Evolutionary conservation across 2,888 invertebrate genomes (phyloP), one percentile per base, ranked within the genome.

Genomic region (Epinotia brunnichana): DNA sequence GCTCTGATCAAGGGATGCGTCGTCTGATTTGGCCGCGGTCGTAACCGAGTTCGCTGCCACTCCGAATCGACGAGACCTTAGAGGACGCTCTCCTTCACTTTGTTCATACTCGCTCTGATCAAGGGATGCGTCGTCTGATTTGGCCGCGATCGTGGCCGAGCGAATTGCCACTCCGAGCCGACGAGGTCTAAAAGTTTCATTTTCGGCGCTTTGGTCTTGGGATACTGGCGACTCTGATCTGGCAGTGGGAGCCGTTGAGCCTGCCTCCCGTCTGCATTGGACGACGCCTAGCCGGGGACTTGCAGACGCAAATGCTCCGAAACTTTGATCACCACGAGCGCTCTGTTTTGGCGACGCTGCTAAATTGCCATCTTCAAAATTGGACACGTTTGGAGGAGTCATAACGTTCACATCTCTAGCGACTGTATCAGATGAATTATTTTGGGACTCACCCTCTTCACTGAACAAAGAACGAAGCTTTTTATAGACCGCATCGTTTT

Each of bases 401-500:
- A 48, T 62, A 15, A 48, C 48, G n/a, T 48, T 48, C 29, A 62
- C 4, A 29, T 29, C n/a, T 29, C 11, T 29, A 48, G 48, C 11
- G 48, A 48, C 24, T n/a, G 62, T 48, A 24, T 62, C 62, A 4
- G 48, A 21, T 17, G 61, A 10, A 17, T n/a, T 48, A 48, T 48
- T 48, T 48, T 7, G 1, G 48, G 48, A 48, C n/a, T 51, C 62
- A n/a, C 48, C 48, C 21, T 21, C 24, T 7, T 17, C 62, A 62
- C 51, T 48, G 29, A 62, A 62, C 24, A 62, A 5, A 17, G 48
- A 29, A 62, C 62, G 48, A 2, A 62, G 48, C n/a, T 62, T 62
- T 51, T 62, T 62, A 29, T 29, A 24, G 17, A 62, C 48, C 29
- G 11, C 62, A n/a, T 62, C 62, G 24, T 48, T 48, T 62, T 48